A percentile compares a stretch with the other conserved stretches of the same genome.
These are phyloP conservation scores for Globodera rostochiensis DNA, from an alignment of 1,140 invertebrate species.

Conservation along the genomic window DNA sequence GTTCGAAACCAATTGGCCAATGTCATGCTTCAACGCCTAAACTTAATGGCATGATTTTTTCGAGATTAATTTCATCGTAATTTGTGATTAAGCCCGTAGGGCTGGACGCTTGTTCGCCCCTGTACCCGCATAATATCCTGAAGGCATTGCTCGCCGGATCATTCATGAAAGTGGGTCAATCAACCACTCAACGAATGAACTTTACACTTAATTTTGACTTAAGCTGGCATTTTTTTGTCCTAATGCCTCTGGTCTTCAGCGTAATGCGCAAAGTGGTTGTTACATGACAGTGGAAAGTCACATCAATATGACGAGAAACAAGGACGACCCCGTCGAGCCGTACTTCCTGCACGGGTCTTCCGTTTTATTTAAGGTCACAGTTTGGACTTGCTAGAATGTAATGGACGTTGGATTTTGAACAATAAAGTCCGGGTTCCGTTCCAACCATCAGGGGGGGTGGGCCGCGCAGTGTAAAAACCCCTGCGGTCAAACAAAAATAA, in stretches of 20 bases:
- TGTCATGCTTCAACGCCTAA: conserved; percentile 78
- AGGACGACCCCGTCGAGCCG: not conserved
- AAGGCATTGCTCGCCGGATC: conserved; percentile 96
- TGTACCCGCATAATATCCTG: conserved; percentile 97
- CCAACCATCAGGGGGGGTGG: too few relatives aligned
- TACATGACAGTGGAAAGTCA: conserved; percentile 97
- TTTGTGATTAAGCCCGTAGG: not conserved
- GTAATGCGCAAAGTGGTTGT: conserved; percentile 89
- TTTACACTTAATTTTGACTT: conserved; percentile 15
- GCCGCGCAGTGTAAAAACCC: too few relatives aligned
- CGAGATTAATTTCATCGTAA: conserved; percentile 91
- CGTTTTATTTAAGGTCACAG: not conserved
- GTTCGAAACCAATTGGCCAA: conserved; percentile 78
- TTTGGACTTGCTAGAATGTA: too few relatives aligned
- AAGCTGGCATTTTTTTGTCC: conserved; percentile 12
- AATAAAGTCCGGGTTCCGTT: too few relatives aligned
- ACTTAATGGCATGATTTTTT: conserved; percentile 76
- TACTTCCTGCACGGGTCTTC: not conserved
- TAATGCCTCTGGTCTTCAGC: conserved; percentile 76
- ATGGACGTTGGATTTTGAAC: too few relatives aligned
- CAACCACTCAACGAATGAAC: not conserved
- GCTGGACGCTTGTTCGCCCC: conserved; percentile 73
- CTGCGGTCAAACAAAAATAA: too few relatives aligned
- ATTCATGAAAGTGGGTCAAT: conserved; percentile 88
- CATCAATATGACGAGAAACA: conserved; percentile 74